Conservation (phyloP, 1,140 invertebrate species). For the Hycleus phaleratus region DNA sequence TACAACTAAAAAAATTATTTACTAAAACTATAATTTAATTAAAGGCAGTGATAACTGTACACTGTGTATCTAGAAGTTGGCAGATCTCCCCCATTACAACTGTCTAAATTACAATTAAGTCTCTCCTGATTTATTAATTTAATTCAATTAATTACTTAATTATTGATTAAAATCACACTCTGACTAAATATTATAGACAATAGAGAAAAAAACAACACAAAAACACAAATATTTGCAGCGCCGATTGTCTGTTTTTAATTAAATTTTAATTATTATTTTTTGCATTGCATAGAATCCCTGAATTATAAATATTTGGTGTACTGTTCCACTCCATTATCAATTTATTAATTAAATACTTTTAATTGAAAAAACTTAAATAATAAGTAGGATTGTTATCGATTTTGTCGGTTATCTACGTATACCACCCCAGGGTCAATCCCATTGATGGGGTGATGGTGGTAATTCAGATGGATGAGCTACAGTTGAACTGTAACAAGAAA, state of each 20-base stretch:
- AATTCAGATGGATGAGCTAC: slow-evolving; percentile 95
- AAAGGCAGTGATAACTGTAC: slow-evolving; percentile 36
- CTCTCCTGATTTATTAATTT: background rate
- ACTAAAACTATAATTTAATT: slow-evolving; percentile 12
- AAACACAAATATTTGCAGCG: slow-evolving; percentile 28
- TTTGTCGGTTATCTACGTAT: slow-evolving; percentile 28
- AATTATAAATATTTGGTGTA: slow-evolving; percentile 38
- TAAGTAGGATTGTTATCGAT: background rate
- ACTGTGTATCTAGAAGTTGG: slow-evolving; percentile 23
- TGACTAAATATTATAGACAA: slow-evolving; percentile 29
- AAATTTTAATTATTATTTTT: slow-evolving; percentile 3
- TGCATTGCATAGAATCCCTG: slow-evolving; percentile 39
- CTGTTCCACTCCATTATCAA: slow-evolving; percentile 10
- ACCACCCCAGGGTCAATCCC: slow-evolving; percentile 67
- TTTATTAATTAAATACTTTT: slow-evolving; percentile 5
- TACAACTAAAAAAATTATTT: slow-evolving; percentile 28
- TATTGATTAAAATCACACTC: slow-evolving; percentile 29
- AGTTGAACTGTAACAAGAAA: slow-evolving; percentile 72
- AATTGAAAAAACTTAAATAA: slow-evolving; percentile 1
- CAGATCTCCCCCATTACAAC: slow-evolving; percentile 24
- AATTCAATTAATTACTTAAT: slow-evolving; percentile 8
- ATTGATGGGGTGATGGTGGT: slow-evolving; percentile 93
- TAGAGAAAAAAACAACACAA: slow-evolving; percentile 32
- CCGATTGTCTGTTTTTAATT: slow-evolving; percentile 28
- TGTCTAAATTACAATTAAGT: slow-evolving; percentile 8